phyloP scores from a whole-genome alignment of 2,888 invertebrate genomes.

The Liodrosophila aerea region DNA sequence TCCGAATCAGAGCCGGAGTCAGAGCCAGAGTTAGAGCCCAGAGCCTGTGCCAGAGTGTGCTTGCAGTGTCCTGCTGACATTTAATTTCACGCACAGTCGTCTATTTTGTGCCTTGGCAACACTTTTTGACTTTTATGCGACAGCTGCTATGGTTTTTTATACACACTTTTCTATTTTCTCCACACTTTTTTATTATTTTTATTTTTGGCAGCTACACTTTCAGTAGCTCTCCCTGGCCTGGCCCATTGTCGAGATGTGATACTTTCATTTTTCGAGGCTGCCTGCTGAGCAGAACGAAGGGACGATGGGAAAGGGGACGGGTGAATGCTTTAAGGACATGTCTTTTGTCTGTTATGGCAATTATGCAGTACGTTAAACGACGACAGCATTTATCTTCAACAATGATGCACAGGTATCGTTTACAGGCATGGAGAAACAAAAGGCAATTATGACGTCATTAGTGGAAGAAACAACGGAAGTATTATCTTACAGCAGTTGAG shows the following conservation, averaged over 20 bases:
- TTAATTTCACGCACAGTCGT: conserved; percentile 76
- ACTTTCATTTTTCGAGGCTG: conserved; percentile 38
- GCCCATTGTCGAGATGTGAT: conserved; percentile 34
- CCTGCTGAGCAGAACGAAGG: background rate
- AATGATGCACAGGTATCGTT: conserved; percentile 53
- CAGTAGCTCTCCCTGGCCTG: background rate
- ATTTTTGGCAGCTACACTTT: background rate
- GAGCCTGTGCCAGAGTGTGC: conserved; percentile 36
- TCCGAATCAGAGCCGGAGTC: background rate
- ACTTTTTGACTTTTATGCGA: conserved; percentile 72
- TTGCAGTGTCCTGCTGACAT: conserved; percentile 74
- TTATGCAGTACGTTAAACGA: conserved; percentile 57
- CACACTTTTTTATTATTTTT: background rate
- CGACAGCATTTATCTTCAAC: conserved; percentile 53
- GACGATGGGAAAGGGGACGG: background rate
- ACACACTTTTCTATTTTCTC: background rate
- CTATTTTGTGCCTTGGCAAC: conserved; percentile 74
- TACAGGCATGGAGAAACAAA: conserved; percentile 55
- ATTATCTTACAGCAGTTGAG: conserved; percentile 47
- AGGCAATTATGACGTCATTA: conserved; percentile 68
- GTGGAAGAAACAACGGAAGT: conserved; percentile 52
- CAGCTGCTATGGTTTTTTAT: conserved; percentile 25
- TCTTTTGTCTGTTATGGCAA: conserved; percentile 45
- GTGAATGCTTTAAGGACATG: conserved; percentile 40
- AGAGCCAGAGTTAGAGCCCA: conserved; percentile 6